phyloP scores from a whole-genome alignment of 1,140 invertebrate genomes.

The Drosophila sp. region DNA sequence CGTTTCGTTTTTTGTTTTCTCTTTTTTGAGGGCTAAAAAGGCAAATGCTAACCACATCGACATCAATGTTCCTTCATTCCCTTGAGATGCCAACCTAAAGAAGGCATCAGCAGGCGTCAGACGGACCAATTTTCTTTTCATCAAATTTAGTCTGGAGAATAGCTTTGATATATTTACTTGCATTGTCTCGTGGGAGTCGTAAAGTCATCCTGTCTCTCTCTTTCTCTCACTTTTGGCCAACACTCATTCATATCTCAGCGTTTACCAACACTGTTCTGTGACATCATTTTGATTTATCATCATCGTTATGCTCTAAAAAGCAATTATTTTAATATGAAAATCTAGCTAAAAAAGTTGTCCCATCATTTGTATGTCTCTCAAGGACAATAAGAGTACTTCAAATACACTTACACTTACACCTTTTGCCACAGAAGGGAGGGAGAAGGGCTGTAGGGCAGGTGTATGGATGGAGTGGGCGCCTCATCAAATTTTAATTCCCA shows the following conservation, averaged over 20 bases:
- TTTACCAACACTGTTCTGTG: background rate
- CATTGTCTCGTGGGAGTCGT: background rate
- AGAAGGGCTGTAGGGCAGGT: too few relatives aligned
- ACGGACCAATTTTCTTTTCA: constrained; percentile 49
- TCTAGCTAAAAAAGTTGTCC: background rate
- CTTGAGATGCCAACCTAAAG: constrained; percentile 9
- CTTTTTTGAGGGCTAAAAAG: constrained; percentile 59
- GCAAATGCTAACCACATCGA: constrained; percentile 53
- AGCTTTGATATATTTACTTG: background rate
- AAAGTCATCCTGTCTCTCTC: background rate
- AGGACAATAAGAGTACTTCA: background rate
- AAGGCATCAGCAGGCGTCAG: constrained; percentile 18
- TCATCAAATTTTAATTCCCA: constrained; percentile 23
- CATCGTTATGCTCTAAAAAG: background rate
- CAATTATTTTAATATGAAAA: constrained; percentile 6
- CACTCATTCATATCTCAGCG: background rate
- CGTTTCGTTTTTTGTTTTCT: background rate
- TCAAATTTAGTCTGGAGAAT: constrained; percentile 60
- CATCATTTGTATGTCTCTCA: background rate
- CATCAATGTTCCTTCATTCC: constrained; percentile 11
- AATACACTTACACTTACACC: constrained; percentile 21
- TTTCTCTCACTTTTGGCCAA: background rate
- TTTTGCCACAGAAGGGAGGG: constrained; percentile 11
- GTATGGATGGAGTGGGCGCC: background rate
- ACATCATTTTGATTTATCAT: background rate